A percentile compares a stretch with the other conserved stretches of the same genome.
Conservation (phyloP, 2,113 vertebrate species). For the Progne subis region DNA sequence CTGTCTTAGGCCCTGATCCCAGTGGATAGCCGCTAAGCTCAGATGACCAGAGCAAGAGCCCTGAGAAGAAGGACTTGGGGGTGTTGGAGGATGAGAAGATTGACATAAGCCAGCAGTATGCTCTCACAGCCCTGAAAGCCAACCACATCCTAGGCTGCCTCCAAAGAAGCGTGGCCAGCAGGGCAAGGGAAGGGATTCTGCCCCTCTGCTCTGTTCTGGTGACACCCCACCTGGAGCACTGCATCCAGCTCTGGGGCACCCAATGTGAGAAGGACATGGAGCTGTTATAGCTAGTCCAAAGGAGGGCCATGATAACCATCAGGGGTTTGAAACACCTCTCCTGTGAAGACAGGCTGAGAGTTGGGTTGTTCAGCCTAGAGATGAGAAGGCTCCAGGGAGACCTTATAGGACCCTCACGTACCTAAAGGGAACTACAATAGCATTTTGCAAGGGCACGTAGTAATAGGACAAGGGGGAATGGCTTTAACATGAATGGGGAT, state of each 20-base stretch:
- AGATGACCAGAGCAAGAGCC: not conserved
- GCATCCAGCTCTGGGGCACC: not conserved
- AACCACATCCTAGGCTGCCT: not conserved
- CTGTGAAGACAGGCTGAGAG: not conserved
- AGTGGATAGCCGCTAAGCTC: not conserved
- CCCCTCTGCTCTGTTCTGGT: not conserved
- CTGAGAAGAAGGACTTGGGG: not conserved
- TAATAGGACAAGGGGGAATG: not conserved
- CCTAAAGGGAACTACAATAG: not conserved
- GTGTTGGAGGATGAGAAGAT: rapidly evolving
- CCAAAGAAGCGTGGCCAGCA: not conserved
- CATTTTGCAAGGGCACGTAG: not conserved
- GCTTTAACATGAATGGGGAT: not conserved
- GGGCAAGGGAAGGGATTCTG: not conserved
- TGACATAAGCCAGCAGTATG: not conserved
- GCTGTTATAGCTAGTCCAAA: not conserved
- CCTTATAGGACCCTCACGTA: not conserved
- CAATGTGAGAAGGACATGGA: rapidly evolving
- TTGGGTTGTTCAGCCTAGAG: not conserved
- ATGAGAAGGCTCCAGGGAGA: not conserved
- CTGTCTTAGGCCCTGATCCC: not conserved
- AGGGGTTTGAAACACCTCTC: not conserved
- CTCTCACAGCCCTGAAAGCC: not conserved
- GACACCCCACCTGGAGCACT: not conserved
- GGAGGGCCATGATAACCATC: not conserved